These are phyloP conservation scores for Rhipidura dahli DNA, from an alignment of 2,113 vertebrate species.

Conservation along the genomic window DNA sequence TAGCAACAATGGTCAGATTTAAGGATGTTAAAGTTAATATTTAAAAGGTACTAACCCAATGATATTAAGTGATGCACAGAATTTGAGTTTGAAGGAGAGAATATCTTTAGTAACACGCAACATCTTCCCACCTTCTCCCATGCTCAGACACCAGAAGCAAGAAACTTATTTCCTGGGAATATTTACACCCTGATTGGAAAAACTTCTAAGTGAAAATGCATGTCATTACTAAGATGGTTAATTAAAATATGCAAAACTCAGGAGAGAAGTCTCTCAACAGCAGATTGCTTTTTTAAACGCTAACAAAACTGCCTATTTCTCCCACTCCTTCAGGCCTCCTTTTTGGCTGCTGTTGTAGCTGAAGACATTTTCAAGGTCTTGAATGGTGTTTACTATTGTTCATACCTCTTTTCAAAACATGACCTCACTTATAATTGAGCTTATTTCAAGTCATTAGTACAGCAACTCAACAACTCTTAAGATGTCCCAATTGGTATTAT, in stretches of 20 bases:
- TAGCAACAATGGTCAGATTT: neutral
- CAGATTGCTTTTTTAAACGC: neutral
- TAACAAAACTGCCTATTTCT: constrained; percentile 17
- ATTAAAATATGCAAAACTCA: constrained; percentile 19
- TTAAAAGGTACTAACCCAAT: neutral
- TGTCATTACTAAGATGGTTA: neutral
- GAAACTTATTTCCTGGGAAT: neutral
- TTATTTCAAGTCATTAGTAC: constrained; percentile 59
- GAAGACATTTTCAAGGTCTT: constrained; percentile 43
- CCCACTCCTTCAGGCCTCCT: neutral
- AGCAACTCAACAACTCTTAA: constrained; percentile 61
- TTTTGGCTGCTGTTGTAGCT: constrained; percentile 17
- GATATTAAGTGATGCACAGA: neutral
- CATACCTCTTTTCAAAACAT: constrained; percentile 48
- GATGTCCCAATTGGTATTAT: constrained; percentile 26
- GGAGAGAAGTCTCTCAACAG: neutral
- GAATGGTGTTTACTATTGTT: constrained; percentile 51
- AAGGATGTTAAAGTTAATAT: neutral
- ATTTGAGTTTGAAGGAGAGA: neutral
- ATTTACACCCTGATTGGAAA: neutral
- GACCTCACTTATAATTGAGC: constrained; percentile 54
- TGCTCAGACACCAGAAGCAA: neutral
- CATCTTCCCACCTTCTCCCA: neutral
- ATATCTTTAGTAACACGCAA: neutral
- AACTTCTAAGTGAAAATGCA: neutral